phyloP scores from a whole-genome alignment of 2,113 vertebrate species.

The Balaenoptera acutorostrata region DNA sequence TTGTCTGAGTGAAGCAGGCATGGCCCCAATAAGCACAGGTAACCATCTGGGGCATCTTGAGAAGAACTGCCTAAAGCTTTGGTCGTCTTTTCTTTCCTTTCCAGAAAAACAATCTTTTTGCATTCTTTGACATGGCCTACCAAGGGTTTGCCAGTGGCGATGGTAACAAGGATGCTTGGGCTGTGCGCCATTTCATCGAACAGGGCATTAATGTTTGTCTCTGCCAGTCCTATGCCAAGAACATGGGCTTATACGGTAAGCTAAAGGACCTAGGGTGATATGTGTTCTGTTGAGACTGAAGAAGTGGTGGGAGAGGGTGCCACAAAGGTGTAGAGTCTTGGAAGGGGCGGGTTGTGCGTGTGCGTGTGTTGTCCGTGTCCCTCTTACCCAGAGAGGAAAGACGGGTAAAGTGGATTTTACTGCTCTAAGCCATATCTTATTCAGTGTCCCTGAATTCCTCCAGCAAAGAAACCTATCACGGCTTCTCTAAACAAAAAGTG shows the following conservation, averaged over 20 bases:
- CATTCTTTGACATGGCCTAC: slow-evolving; percentile 99
- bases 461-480: neutral
- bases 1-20: neutral
- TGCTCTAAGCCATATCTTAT: neutral
- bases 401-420: neutral
- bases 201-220: slow-evolving; percentile 92
- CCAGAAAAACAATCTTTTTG: slow-evolving; percentile 94
- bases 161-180: slow-evolving; percentile 94
- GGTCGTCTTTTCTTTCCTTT: slow-evolving; percentile 29
- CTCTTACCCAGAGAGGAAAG: neutral
- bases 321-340: neutral
- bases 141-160: slow-evolving; percentile 98
- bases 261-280: rapidly evolving
- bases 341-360: neutral
- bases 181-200: slow-evolving; percentile 95
- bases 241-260: slow-evolving; percentile 99
- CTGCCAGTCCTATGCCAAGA: slow-evolving; percentile 97
- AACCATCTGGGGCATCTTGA: neutral
- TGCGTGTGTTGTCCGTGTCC: neutral
- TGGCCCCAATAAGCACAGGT: neutral
- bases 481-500: neutral
- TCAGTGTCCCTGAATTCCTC: neutral
- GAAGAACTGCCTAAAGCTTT: neutral
- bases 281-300: neutral
- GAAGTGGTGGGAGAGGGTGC: neutral